Evolutionary conservation across 2,888 invertebrate species (phyloP).

Genomic region (Urechis unicinctus): DNA sequence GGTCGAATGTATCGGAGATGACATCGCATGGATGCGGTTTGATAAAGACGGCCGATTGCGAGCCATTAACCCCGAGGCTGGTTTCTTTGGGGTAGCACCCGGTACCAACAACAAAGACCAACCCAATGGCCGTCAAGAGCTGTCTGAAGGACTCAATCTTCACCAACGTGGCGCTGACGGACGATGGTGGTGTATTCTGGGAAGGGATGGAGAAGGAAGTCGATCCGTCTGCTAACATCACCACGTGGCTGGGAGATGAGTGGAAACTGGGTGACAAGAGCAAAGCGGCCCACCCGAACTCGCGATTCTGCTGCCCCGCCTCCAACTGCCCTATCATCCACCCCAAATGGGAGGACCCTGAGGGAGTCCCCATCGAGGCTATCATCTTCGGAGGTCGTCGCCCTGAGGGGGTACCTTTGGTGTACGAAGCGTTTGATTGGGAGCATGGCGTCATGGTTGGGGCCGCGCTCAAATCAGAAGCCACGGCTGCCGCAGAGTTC

Average conservation of each 20-base stretch:
- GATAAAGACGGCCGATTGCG: constrained; percentile 24
- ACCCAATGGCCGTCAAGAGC: constrained; percentile 29
- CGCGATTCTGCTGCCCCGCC: constrained; percentile 29
- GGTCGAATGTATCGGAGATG: constrained; percentile 29
- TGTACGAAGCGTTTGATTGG: constrained; percentile 38
- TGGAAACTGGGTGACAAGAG: constrained; percentile 21
- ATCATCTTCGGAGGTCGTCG: constrained; percentile 32
- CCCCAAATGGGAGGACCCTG: constrained; percentile 26
- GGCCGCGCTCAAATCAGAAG: constrained; percentile 33
- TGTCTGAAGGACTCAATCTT: constrained; percentile 26
- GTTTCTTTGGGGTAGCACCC: constrained; percentile 36
- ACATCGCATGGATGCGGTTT: constrained; percentile 35
- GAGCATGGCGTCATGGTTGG: constrained; percentile 41
- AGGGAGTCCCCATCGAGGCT: constrained; percentile 31
- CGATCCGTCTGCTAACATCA: constrained; percentile 13
- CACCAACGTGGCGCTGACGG: constrained; percentile 29
- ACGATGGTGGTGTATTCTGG: constrained; percentile 30
- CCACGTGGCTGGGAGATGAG: constrained; percentile 22
- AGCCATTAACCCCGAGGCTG: constrained; percentile 35
- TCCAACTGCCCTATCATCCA: constrained; percentile 30
- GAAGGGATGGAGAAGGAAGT: constrained; percentile 30
- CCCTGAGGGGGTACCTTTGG: constrained; percentile 35
- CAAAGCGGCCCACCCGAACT: constrained; percentile 31
- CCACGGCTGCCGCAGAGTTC: constrained; percentile 38
- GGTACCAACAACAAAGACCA: constrained; percentile 25